Percentiles rank a stretch among this genome's conserved stretches.
These are phyloP conservation scores for Umimayanthus chanpuru DNA, from an alignment of 92 coral and sea anemone species.

Conservation along the genomic window DNA sequence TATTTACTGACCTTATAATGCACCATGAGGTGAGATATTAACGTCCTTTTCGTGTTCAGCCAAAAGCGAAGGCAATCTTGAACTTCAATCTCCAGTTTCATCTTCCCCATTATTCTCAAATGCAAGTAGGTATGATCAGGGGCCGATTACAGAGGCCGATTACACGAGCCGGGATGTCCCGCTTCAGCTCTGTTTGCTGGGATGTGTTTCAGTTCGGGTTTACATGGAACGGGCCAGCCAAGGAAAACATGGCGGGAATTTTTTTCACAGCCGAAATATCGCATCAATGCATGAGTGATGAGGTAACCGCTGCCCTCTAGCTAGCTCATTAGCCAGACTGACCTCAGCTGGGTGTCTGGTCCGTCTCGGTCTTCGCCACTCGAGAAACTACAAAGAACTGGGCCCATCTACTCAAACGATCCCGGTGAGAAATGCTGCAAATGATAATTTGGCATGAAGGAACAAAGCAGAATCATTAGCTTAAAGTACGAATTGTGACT, in stretches of 20 bases:
- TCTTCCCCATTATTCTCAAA: conserved; percentile 12
- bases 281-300: conserved; percentile 6
- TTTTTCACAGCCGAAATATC: conserved; percentile 9
- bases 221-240: conserved; percentile 2
- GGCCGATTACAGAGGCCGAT: neutral
- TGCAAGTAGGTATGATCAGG: conserved; percentile 7
- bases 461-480: conserved; percentile 4
- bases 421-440: no score
- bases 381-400: no score
- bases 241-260: conserved; percentile 11
- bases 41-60: conserved; percentile 26
- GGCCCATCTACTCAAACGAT: no score
- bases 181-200: conserved; percentile 14
- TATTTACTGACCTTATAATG: conserved; percentile 19
- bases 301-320: conserved; percentile 22
- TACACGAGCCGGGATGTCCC: conserved; percentile 24
- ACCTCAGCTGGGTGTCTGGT: conserved; percentile 15
- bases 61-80: conserved; percentile 17
- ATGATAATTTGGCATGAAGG: conserved; percentile 6
- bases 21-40: conserved; percentile 8
- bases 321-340: conserved; percentile 9
- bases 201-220: no score
- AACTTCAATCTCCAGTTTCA: conserved; percentile 17
- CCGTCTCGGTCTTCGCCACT: conserved; percentile 9
- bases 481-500: neutral